Percentiles rank a stretch among this genome's conserved stretches.
Evolutionary conservation across 92 coral and sea anemone genomes (phyloP).

Genomic region (Hydrozoanthus gracilis): DNA sequence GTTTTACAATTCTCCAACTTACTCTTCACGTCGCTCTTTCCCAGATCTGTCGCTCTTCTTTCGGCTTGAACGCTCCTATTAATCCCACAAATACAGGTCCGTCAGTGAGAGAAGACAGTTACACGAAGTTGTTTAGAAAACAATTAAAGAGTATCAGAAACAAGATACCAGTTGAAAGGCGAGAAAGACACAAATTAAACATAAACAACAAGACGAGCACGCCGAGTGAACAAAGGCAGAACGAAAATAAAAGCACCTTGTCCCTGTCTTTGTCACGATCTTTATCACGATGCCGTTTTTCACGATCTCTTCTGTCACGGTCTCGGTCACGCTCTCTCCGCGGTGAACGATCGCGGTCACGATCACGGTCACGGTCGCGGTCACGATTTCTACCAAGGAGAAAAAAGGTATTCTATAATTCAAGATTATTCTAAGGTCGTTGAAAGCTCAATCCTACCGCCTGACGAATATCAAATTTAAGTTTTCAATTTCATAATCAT

Average conservation of each 20-base stretch:
- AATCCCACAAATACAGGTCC: not conserved
- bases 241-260: slow-evolving; percentile 56
- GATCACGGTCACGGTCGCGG: slow-evolving; percentile 59
- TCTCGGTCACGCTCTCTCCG: slow-evolving; percentile 92
- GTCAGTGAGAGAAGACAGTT: too few relatives aligned
- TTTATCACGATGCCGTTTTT: slow-evolving; percentile 91
- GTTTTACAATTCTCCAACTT: slow-evolving; percentile 27
- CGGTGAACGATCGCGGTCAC: slow-evolving; percentile 86
- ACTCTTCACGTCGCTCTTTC: slow-evolving; percentile 93
- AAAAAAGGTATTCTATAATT: not conserved
- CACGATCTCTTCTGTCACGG: slow-evolving; percentile 86
- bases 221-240: too few relatives aligned
- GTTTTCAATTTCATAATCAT: too few relatives aligned
- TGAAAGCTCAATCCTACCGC: not conserved
- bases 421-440: not conserved
- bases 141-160: not conserved
- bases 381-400: slow-evolving; percentile 50
- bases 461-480: not conserved
- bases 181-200: not conserved
- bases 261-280: slow-evolving; percentile 83
- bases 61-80: slow-evolving; percentile 93
- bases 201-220: too few relatives aligned
- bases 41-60: slow-evolving; percentile 85
- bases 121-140: too few relatives aligned
- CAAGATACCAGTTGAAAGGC: not conserved